Conservation (phyloP, 1,140 invertebrate genomes). For the Drosophila seguyi region DNA sequence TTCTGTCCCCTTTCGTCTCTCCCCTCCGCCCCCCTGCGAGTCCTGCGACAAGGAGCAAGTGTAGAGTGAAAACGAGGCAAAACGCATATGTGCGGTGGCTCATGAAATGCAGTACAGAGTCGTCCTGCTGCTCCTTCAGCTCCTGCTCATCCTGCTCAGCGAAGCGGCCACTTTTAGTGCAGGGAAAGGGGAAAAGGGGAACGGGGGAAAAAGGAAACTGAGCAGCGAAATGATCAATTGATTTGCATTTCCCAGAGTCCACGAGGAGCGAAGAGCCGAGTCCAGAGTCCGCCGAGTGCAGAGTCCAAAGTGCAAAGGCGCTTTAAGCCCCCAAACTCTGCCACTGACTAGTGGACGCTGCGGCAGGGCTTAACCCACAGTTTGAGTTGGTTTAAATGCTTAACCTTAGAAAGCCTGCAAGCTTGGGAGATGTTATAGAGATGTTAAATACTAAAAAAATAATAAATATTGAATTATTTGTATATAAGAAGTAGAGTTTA, state of each 20-base stretch:
- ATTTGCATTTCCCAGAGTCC: constrained; percentile 62
- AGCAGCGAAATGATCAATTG: constrained; percentile 72
- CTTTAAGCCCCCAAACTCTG: constrained; percentile 16
- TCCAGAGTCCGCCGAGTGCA: constrained; percentile 1
- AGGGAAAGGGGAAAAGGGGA: constrained; percentile 22
- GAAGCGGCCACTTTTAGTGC: constrained; percentile 45
- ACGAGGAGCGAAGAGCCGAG: constrained; percentile 1
- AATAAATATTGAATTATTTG: neutral
- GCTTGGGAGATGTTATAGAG: neutral
- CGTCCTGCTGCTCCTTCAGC: neutral
- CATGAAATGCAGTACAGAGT: constrained; percentile 61
- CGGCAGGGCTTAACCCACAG: constrained; percentile 8
- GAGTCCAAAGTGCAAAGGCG: constrained; percentile 29
- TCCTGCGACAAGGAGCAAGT: constrained; percentile 59
- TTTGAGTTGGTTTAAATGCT: constrained; percentile 1
- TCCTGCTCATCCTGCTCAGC: constrained; percentile 34
- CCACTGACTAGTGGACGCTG: constrained; percentile 29
- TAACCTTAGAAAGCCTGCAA: neutral
- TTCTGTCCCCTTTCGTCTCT: neutral
- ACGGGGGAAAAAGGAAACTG: neutral
- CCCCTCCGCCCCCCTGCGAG: constrained; percentile 9
- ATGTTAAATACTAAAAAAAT: neutral
- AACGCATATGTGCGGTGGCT: constrained; percentile 57
- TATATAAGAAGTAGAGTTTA: neutral
- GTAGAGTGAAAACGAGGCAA: constrained; percentile 3